Evolutionary conservation across 2,113 vertebrate species (phyloP).

Genomic region (Tor tambroides): DNA sequence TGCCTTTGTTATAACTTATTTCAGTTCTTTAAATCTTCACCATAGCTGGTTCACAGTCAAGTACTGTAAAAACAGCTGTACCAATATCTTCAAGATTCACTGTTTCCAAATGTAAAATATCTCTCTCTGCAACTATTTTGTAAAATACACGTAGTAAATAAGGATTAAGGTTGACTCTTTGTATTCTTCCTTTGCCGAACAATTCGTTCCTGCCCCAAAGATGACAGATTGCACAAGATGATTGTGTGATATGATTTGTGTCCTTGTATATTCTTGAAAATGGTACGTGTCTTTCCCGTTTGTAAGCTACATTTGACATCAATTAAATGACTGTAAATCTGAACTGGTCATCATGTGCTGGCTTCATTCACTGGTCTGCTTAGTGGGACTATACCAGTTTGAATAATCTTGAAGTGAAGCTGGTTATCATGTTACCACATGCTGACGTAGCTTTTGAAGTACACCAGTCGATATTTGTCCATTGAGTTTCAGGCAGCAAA

Average conservation of each 20-base stretch:
- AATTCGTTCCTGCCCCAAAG: slow-evolving; percentile 72
- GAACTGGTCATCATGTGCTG: slow-evolving; percentile 54
- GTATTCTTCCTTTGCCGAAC: slow-evolving; percentile 30
- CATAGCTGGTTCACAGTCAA: background rate
- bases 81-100: background rate
- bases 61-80: background rate
- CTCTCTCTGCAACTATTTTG: slow-evolving; percentile 4
- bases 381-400: background rate
- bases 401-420: background rate
- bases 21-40: background rate
- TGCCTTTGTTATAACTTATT: slow-evolving; percentile 44
- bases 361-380: slow-evolving; percentile 51
- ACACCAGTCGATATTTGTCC: background rate
- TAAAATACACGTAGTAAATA: slow-evolving; percentile 31
- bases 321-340: slow-evolving; percentile 91
- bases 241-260: slow-evolving; percentile 87
- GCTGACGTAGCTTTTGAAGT: background rate
- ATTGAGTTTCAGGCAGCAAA: background rate
- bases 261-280: slow-evolving; percentile 92
- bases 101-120: background rate
- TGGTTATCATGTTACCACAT: background rate
- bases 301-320: slow-evolving; percentile 97
- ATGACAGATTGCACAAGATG: slow-evolving; percentile 80
- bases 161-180: slow-evolving; percentile 25
- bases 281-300: slow-evolving; percentile 93